phyloP scores from a whole-genome alignment of 1,140 invertebrate species.

The Papilio helenus region DNA sequence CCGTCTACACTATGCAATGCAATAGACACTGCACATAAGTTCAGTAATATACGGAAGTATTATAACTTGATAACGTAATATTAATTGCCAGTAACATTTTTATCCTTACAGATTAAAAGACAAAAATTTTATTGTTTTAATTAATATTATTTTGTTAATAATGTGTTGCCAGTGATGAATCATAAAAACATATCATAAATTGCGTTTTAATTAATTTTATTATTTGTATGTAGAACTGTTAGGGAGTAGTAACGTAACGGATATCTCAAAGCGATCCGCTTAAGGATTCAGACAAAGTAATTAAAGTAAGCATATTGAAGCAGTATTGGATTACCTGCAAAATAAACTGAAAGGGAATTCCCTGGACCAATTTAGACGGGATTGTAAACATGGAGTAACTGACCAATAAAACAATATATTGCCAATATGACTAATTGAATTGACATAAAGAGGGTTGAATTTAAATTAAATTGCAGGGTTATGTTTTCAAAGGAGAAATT shows the following conservation, averaged over 20 bases:
- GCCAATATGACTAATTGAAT: background rate
- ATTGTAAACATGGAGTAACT: background rate
- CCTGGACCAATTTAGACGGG: conserved; percentile 12
- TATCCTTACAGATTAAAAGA: background rate
- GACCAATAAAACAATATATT: background rate
- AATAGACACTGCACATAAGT: background rate
- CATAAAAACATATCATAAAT: no score
- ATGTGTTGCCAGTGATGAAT: no score
- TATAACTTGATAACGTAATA: background rate
- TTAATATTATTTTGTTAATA: no score
- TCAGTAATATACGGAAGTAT: conserved; percentile 17
- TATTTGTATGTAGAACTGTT: background rate
- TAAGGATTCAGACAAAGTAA: conserved; percentile 17
- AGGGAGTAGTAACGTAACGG: background rate
- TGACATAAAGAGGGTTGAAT: background rate
- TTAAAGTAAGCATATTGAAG: conserved; percentile 1
- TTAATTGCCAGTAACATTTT: background rate
- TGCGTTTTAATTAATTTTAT: background rate
- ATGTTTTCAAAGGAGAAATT: background rate
- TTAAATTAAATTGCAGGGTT: background rate
- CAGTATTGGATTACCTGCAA: conserved; percentile 12
- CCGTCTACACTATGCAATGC: conserved; percentile 16
- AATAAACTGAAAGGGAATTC: background rate
- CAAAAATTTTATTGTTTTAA: background rate
- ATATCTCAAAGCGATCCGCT: background rate